A percentile compares a stretch with the other conserved stretches of the same genome.
Conservation (phyloP, 1,140 invertebrate species). For the Caenorhabditis tropicalis region DNA sequence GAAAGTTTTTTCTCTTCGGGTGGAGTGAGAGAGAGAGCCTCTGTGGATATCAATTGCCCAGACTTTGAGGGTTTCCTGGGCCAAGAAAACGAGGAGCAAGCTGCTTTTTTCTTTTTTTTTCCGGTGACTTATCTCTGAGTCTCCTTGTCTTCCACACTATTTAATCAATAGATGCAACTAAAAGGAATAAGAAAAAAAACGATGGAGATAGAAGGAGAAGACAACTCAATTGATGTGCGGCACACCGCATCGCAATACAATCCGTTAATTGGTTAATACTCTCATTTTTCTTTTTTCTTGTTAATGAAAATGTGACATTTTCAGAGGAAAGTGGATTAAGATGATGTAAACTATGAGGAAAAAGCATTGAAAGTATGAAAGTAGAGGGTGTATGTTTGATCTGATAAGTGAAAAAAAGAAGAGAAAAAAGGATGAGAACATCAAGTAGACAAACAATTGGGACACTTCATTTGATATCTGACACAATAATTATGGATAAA, state of each 20-base stretch:
- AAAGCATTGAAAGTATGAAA: neutral
- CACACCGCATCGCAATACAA: neutral
- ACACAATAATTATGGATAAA: neutral
- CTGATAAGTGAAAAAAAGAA: neutral
- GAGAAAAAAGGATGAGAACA: neutral
- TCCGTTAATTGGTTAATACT: conserved; percentile 5
- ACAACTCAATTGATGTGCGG: conserved; percentile 35
- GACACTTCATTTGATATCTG: conserved; percentile 18
- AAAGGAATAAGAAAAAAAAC: neutral
- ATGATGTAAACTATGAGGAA: neutral
- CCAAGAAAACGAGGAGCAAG: conserved; percentile 29
- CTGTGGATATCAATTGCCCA: conserved; percentile 30
- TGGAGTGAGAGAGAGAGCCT: neutral
- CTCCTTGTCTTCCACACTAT: neutral
- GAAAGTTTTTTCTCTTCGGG: neutral
- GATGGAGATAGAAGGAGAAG: neutral
- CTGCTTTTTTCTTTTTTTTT: conserved; percentile 12
- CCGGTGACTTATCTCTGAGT: neutral
- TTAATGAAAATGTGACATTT: conserved; percentile 35
- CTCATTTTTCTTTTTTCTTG: neutral
- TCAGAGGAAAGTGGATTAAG: neutral
- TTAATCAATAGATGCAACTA: neutral
- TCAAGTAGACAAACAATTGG: conserved; percentile 27
- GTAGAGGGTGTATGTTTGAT: neutral
- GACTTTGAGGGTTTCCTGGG: conserved; percentile 31